A percentile compares a stretch with the other conserved stretches of the same genome.
Evolutionary conservation across 1,140 invertebrate species (phyloP).

Genomic region (Dysdera silvatica): DNA sequence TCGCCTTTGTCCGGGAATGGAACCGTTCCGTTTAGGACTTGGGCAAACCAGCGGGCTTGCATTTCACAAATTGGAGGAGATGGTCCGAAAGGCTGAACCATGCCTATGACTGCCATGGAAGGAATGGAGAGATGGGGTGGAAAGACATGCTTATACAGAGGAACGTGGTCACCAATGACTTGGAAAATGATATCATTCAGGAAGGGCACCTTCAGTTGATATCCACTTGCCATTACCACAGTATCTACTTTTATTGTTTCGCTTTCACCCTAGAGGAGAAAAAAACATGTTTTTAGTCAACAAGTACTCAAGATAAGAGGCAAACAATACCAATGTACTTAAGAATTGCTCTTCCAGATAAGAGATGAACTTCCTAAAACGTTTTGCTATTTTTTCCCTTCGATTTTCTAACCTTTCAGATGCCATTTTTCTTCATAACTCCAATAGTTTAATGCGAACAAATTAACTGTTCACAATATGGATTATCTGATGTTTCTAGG

Average conservation of each 20-base stretch:
- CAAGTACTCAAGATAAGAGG: too few species aligned
- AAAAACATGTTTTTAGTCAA: too few species aligned
- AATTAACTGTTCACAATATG: too few species aligned
- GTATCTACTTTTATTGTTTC: constrained; percentile 23
- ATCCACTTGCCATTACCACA: constrained; percentile 34
- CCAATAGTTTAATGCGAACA: too few species aligned
- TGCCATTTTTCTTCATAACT: too few species aligned
- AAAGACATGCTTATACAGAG: constrained; percentile 46
- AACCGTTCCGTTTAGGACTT: constrained; percentile 26
- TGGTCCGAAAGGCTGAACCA: constrained; percentile 49
- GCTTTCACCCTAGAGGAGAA: constrained; percentile 31
- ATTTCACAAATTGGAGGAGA: constrained; percentile 50
- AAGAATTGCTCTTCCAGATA: too few species aligned
- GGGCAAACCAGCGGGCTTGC: constrained; percentile 33
- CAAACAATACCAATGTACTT: too few species aligned
- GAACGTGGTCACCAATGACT: constrained; percentile 42
- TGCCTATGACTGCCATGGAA: constrained; percentile 49
- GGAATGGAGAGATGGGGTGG: constrained; percentile 38
- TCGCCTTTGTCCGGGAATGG: constrained; percentile 34
- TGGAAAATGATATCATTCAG: constrained; percentile 29
- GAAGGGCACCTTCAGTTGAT: constrained; percentile 34
- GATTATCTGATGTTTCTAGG: too few species aligned
- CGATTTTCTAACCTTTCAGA: too few species aligned
- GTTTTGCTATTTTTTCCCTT: too few species aligned
- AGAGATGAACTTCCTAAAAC: too few species aligned